Evolutionary conservation across 1,140 invertebrate genomes (phyloP).

Genomic region (Caenorhabditis tropicalis): DNA sequence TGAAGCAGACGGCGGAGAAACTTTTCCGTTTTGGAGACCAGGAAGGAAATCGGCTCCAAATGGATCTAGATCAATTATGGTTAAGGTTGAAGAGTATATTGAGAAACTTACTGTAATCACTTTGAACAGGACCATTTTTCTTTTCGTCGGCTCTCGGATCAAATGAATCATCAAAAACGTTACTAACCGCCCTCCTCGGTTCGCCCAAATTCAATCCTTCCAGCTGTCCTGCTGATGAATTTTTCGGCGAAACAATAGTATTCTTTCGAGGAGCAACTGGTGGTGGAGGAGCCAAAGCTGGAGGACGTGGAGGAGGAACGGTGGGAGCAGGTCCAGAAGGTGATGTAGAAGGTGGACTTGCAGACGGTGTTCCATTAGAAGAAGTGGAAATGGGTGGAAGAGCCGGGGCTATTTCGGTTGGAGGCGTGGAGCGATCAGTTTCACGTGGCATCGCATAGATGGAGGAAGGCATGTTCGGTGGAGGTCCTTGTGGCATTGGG

Average conservation of each 20-base stretch:
- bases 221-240: background rate
- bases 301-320: constrained; percentile 48
- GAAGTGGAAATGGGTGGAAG: constrained; percentile 19
- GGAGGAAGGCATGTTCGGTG: constrained; percentile 39
- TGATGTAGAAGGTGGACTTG: constrained; percentile 26
- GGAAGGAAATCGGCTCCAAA: constrained; percentile 47
- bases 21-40: background rate
- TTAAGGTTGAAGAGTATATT: background rate
- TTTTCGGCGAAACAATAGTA: constrained; percentile 30
- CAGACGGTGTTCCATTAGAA: constrained; percentile 31
- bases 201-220: constrained; percentile 17
- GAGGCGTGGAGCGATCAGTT: background rate
- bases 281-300: constrained; percentile 47
- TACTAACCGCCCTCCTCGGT: background rate
- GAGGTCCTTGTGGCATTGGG: constrained; percentile 61
- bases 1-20: background rate
- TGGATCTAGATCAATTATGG: constrained; percentile 36
- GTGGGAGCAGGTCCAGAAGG: constrained; percentile 49
- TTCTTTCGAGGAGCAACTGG: constrained; percentile 44
- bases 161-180: constrained; percentile 66
- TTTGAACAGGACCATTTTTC: background rate
- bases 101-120: constrained; percentile 6
- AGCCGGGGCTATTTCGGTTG: background rate
- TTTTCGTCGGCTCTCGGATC: constrained; percentile 63
- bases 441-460: constrained; percentile 24